phyloP scores from a whole-genome alignment of 2,888 invertebrate species.

The Diabrotica balteata region DNA sequence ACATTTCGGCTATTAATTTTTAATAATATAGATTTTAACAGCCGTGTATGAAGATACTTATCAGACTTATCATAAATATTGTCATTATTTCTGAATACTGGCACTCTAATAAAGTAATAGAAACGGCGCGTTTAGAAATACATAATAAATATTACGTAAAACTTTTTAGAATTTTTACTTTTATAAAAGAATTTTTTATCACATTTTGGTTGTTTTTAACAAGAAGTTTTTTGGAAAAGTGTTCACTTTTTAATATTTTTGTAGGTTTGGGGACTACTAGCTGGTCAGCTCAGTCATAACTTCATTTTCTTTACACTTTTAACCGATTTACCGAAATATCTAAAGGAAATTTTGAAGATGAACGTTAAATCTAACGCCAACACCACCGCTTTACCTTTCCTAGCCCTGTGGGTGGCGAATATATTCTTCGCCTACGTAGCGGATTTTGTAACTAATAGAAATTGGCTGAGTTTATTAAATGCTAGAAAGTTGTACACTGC shows the following conservation, averaged over 20 bases:
- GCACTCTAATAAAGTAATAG: too few relatives aligned
- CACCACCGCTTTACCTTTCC: slow-evolving; percentile 65
- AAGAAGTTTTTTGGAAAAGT: neutral
- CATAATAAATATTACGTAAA: too few relatives aligned
- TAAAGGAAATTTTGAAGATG: slow-evolving; percentile 69
- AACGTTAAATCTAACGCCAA: slow-evolving; percentile 67
- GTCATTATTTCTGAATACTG: too few relatives aligned
- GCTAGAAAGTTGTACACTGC: slow-evolving; percentile 61
- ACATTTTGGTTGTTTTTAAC: neutral
- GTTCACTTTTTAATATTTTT: slow-evolving; percentile 28
- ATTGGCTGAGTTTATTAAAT: slow-evolving; percentile 63
- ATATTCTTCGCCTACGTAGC: slow-evolving; percentile 68
- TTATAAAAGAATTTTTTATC: too few relatives aligned
- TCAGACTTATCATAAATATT: too few relatives aligned
- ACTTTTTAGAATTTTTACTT: too few relatives aligned
- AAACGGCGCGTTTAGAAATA: too few relatives aligned
- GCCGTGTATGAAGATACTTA: too few relatives aligned
- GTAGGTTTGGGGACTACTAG: slow-evolving; percentile 60
- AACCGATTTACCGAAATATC: slow-evolving; percentile 71
- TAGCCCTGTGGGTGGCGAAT: slow-evolving; percentile 68
- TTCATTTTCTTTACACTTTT: slow-evolving; percentile 73
- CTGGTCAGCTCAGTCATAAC: slow-evolving; percentile 72
- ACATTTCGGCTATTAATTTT: too few relatives aligned
- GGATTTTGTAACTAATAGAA: slow-evolving; percentile 68
- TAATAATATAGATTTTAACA: too few relatives aligned